Conservation (phyloP, 2,888 invertebrate species). For the Apamea crenata region DNA sequence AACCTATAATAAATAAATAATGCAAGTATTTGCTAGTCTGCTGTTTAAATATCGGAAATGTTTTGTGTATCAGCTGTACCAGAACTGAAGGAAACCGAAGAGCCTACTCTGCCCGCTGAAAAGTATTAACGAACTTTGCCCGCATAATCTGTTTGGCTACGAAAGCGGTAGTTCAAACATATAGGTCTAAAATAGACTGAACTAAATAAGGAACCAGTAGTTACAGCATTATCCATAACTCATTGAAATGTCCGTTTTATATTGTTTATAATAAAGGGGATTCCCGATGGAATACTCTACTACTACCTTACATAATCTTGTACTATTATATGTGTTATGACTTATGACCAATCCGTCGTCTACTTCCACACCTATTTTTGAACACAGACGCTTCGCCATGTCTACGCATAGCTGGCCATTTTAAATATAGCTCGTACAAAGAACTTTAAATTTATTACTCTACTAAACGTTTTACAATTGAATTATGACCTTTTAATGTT, state of each 20-base stretch:
- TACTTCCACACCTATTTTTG: constrained; percentile 57
- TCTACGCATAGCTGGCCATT: constrained; percentile 43
- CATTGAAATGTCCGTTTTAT: neutral
- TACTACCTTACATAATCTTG: constrained; percentile 37
- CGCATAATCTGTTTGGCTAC: constrained; percentile 1
- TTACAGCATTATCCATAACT: constrained; percentile 1
- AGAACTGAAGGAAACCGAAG: neutral
- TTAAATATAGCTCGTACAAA: constrained; percentile 47
- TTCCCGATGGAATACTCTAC: constrained; percentile 36
- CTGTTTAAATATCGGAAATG: neutral
- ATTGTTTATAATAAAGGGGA: constrained; percentile 36
- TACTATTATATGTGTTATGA: constrained; percentile 13
- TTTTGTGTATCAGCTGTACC: neutral
- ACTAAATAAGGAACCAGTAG: constrained; percentile 9
- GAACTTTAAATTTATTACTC: constrained; percentile 42
- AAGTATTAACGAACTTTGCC: constrained; percentile 17
- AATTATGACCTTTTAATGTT: constrained; percentile 32
- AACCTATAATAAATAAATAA: no score
- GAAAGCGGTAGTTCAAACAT: constrained; percentile 17
- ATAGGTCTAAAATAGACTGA: constrained; percentile 33
- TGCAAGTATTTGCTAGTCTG: no score
- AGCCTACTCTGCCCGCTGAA: neutral
- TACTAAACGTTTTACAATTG: constrained; percentile 31
- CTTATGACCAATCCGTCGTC: constrained; percentile 35
- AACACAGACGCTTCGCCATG: constrained; percentile 49